phyloP scores from a whole-genome alignment of 2,113 vertebrate genomes.

The Tragulus kanchil region DNA sequence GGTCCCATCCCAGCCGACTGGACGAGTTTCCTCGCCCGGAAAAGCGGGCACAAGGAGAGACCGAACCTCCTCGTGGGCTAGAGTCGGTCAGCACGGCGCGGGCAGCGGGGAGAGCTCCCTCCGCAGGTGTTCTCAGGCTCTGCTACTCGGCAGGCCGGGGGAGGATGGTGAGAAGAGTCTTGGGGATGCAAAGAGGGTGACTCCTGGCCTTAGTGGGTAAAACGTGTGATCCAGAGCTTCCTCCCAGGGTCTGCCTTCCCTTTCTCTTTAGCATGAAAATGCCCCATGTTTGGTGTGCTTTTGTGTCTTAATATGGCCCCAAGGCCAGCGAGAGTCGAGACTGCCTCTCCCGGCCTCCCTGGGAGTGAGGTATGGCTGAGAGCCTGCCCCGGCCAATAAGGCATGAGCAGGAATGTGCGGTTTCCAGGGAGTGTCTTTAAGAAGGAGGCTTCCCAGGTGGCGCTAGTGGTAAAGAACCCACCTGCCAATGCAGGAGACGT shows the following conservation, averaged over 20 bases:
- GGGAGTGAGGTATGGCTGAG: not conserved
- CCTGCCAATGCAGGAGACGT: too few relatives aligned
- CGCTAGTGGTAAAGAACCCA: too few relatives aligned
- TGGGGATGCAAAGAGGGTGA: not conserved
- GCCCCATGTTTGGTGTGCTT: not conserved
- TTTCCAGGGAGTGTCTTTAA: not conserved
- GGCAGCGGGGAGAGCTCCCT: fast-evolving
- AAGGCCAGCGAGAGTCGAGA: too few relatives aligned
- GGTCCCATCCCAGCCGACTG: not conserved
- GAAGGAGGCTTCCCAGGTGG: not conserved
- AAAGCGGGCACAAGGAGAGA: not conserved
- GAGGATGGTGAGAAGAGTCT: not conserved
- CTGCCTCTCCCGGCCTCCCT: not conserved
- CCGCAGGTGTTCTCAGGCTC: fast-evolving
- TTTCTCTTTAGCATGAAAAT: not conserved
- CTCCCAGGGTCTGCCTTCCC: not conserved
- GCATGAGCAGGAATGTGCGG: not conserved
- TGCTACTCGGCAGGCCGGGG: not conserved
- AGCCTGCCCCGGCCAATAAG: not conserved
- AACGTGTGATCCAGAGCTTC: not conserved
- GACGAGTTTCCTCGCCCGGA: not conserved
- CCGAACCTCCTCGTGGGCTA: fast-evolving
- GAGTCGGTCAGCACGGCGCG: fast-evolving
- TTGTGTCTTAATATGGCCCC: not conserved
- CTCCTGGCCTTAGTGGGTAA: not conserved